Evolutionary conservation across 2,888 invertebrate genomes (phyloP).

Genomic region (Microctonus aethiopoides): DNA sequence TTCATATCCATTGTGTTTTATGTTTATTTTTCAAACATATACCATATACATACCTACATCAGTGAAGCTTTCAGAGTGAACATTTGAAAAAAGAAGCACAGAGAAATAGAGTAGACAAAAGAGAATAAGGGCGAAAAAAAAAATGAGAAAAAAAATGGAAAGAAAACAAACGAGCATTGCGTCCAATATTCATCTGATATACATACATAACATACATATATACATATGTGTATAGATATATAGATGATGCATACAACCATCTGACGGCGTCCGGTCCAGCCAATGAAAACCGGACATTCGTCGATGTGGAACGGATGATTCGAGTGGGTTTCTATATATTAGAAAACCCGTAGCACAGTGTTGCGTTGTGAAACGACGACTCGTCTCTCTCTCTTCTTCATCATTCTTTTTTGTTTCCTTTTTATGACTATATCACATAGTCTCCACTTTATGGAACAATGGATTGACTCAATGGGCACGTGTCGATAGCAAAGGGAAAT

Average conservation of each 20-base stretch:
- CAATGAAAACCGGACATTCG: conserved; percentile 26
- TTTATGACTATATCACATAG: conserved; percentile 13
- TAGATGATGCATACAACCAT: not conserved
- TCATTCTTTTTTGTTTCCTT: conserved; percentile 16
- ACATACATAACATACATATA: not conserved
- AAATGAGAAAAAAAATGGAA: not conserved
- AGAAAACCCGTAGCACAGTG: conserved; percentile 35
- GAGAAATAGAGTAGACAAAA: not conserved
- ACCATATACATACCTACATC: not conserved
- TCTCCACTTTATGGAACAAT: conserved; percentile 27
- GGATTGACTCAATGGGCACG: conserved; percentile 30
- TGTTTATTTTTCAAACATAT: conserved; percentile 1
- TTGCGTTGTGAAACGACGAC: conserved; percentile 15
- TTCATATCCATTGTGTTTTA: not conserved
- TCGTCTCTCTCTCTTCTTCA: conserved; percentile 11
- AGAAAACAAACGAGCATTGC: not conserved
- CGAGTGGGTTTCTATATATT: conserved; percentile 32
- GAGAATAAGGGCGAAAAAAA: not conserved
- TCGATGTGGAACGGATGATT: conserved; percentile 41
- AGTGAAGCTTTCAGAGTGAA: conserved; percentile 15
- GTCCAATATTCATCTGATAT: not conserved
- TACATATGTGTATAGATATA: not conserved
- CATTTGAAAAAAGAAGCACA: not conserved
- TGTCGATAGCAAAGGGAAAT: conserved; percentile 35
- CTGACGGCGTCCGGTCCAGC: not conserved